phyloP scores from a whole-genome alignment of 1,140 invertebrate species.

The Lordiphosa clarofinis region DNA sequence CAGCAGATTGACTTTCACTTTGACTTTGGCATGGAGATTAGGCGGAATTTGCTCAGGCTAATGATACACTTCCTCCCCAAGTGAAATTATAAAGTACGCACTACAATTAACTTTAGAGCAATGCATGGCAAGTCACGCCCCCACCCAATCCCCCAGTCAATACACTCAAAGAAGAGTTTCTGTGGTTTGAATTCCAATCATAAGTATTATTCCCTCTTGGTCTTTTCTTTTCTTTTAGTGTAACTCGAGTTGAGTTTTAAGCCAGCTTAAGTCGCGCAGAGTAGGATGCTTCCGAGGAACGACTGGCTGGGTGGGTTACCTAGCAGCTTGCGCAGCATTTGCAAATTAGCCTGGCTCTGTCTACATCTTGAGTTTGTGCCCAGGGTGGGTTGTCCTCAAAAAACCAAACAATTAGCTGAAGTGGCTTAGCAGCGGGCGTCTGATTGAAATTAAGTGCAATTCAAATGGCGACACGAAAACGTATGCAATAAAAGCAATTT shows the following conservation, averaged over 20 bases:
- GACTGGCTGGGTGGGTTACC: constrained; percentile 29
- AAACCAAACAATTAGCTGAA: constrained; percentile 73
- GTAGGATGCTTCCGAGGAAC: constrained; percentile 27
- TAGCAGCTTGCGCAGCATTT: constrained; percentile 64
- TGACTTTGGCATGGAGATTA: constrained; percentile 20
- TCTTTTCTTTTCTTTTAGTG: too few species aligned
- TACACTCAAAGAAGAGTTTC: neutral
- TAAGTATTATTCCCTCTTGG: too few species aligned
- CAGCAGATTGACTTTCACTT: constrained; percentile 37
- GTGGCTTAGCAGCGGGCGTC: constrained; percentile 70
- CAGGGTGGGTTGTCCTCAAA: constrained; percentile 8
- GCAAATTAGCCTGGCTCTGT: constrained; percentile 51
- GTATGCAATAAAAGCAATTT: constrained; percentile 74
- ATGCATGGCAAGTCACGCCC: constrained; percentile 28
- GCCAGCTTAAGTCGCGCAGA: constrained; percentile 61
- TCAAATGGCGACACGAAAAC: constrained; percentile 70
- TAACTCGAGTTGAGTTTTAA: constrained; percentile 64
- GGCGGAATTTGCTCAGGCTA: constrained; percentile 41
- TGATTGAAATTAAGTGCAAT: constrained; percentile 76
- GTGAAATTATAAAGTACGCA: constrained; percentile 68
- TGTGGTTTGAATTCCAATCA: too few species aligned
- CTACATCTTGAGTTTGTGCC: neutral
- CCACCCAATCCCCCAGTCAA: neutral
- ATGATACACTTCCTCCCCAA: constrained; percentile 46
- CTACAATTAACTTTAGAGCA: constrained; percentile 68